Percentiles rank a stretch among this genome's conserved stretches.
phyloP scores from a whole-genome alignment of 2,888 invertebrate species.

The Agrotis clavis region DNA sequence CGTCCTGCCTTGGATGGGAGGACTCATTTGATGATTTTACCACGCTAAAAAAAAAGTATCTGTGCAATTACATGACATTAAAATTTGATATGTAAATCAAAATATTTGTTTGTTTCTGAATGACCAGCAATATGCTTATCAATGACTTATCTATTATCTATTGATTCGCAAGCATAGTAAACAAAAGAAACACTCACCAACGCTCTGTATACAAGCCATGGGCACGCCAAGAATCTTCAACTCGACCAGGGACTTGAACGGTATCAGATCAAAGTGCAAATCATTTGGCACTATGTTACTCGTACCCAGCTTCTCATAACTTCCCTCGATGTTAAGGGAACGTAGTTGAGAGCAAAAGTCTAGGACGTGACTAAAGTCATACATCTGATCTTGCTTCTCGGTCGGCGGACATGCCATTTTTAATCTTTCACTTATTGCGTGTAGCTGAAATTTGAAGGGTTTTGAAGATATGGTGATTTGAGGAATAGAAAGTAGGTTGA shows the following conservation, averaged over 20 bases:
- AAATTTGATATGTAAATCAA: not conserved
- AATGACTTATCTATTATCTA: not conserved
- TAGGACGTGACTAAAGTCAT: slow-evolving; percentile 97
- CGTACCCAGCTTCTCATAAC: slow-evolving; percentile 93
- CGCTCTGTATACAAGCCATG: slow-evolving; percentile 93
- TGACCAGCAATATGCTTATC: not conserved
- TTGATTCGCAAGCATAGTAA: not conserved
- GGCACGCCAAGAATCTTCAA: slow-evolving; percentile 93
- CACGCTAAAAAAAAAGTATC: no score
- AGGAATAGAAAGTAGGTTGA: slow-evolving; percentile 1
- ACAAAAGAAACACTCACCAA: slow-evolving; percentile 78
- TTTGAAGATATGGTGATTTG: not conserved
- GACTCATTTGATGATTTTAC: no score
- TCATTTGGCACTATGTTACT: slow-evolving; percentile 96
- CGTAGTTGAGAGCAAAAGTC: slow-evolving; percentile 96
- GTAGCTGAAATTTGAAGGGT: slow-evolving; percentile 92
- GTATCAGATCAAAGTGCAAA: slow-evolving; percentile 95
- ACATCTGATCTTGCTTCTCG: slow-evolving; percentile 95
- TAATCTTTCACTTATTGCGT: slow-evolving; percentile 97
- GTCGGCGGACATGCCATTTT: slow-evolving; percentile 96
- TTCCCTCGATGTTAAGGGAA: slow-evolving; percentile 93
- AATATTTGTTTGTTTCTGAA: not conserved
- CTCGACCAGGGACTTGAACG: slow-evolving; percentile 95
- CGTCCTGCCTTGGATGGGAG: no score
- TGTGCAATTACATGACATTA: not conserved